phyloP scores from a whole-genome alignment of 2,888 invertebrate species.

The Phanerotoma sp. region DNA sequence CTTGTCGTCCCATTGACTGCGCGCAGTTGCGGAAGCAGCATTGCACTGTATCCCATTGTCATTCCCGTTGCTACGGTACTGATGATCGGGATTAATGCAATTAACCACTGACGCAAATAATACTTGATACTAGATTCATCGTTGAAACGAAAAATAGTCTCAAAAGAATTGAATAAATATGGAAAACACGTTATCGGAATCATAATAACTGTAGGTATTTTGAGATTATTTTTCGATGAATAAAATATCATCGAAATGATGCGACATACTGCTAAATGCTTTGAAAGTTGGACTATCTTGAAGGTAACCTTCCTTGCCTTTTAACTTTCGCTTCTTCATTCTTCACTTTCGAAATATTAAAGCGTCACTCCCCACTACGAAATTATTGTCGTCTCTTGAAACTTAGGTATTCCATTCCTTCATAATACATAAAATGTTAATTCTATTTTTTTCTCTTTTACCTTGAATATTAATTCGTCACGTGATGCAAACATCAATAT shows the following conservation, averaged over 20 bases:
- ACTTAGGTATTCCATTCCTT: too few relatives aligned
- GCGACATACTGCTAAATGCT: slow-evolving; percentile 5
- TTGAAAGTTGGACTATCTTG: too few relatives aligned
- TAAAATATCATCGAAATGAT: background rate
- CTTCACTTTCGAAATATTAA: too few relatives aligned
- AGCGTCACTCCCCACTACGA: too few relatives aligned
- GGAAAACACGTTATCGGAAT: background rate
- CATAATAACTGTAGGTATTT: background rate
- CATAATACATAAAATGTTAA: too few relatives aligned
- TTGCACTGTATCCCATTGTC: slow-evolving; percentile 67
- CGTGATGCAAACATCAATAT: too few relatives aligned
- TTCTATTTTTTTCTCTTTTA: too few relatives aligned
- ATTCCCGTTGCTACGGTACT: slow-evolving; percentile 64
- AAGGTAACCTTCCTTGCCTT: too few relatives aligned
- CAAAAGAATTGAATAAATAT: background rate
- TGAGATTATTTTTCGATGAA: background rate
- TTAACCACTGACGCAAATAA: slow-evolving; percentile 57
- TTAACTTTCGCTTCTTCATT: too few relatives aligned
- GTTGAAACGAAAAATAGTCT: background rate
- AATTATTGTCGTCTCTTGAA: too few relatives aligned
- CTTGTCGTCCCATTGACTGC: slow-evolving; percentile 41
- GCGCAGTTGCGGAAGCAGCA: slow-evolving; percentile 64
- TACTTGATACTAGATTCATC: slow-evolving; percentile 21
- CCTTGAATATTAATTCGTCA: too few relatives aligned
- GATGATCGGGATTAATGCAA: slow-evolving; percentile 62